Evolutionary conservation across 2,888 invertebrate species (phyloP).

Genomic region (Mythimna ferrago): DNA sequence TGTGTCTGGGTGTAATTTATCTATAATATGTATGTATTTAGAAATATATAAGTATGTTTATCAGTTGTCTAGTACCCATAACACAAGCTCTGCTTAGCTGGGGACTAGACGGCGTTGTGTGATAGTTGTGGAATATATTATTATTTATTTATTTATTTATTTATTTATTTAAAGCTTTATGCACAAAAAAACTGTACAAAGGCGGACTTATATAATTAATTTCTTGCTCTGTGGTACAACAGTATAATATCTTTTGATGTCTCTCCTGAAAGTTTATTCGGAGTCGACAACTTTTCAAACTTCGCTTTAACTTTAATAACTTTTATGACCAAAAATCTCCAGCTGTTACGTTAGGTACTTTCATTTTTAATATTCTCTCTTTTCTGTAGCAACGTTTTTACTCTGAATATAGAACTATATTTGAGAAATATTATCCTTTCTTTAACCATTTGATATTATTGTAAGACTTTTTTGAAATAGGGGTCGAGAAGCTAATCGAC

Average conservation of each 20-base stretch:
- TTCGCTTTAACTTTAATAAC: slow-evolving; percentile 46
- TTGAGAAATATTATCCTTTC: neutral
- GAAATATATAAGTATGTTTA: too few relatives aligned
- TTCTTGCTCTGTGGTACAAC: neutral
- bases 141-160: too few relatives aligned
- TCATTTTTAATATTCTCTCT: slow-evolving; percentile 40
- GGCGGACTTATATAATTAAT: neutral
- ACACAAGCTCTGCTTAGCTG: too few relatives aligned
- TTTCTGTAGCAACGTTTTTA: slow-evolving; percentile 3
- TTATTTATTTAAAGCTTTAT: too few relatives aligned
- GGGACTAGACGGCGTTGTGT: too few relatives aligned
- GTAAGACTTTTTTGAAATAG: too few relatives aligned
- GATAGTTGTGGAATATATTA: too few relatives aligned
- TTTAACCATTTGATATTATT: neutral
- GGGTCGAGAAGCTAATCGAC: too few relatives aligned
- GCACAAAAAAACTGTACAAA: too few relatives aligned
- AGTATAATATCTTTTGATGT: slow-evolving; percentile 10
- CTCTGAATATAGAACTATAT: slow-evolving; percentile 6
- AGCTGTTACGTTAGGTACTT: slow-evolving; percentile 42
- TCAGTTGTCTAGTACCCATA: too few relatives aligned
- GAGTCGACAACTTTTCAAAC: slow-evolving; percentile 21
- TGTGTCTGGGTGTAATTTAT: too few relatives aligned
- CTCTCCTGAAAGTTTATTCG: slow-evolving; percentile 12
- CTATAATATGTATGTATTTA: too few relatives aligned
- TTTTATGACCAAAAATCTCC: slow-evolving; percentile 22